These are phyloP conservation scores for Microdon myrmicae DNA, from an alignment of 2,888 invertebrate genomes.

Conservation along the genomic window DNA sequence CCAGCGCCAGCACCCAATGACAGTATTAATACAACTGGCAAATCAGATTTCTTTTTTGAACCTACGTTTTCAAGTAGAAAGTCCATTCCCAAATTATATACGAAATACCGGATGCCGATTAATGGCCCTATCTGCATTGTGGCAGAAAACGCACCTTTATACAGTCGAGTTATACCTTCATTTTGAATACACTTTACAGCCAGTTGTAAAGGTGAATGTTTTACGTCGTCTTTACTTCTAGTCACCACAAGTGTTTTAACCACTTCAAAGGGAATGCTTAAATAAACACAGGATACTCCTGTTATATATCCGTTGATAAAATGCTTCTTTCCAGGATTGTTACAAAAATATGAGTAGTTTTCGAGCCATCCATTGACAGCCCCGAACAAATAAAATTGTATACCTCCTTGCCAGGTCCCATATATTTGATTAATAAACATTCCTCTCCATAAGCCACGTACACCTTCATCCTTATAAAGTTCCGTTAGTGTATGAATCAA, in stretches of 20 bases:
- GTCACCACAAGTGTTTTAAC: conserved; percentile 11
- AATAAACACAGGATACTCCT: conserved; percentile 1
- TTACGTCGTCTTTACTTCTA: not conserved
- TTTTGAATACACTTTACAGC: not conserved
- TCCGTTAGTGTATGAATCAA: not conserved
- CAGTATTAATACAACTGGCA: conserved; percentile 7
- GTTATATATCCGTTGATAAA: conserved; percentile 22
- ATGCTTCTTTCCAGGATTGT: too few relatives aligned
- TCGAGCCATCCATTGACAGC: conserved; percentile 4
- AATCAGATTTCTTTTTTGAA: not conserved
- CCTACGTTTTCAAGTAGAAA: not conserved
- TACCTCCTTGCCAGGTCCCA: conserved; percentile 12
- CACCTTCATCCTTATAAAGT: conserved; percentile 7
- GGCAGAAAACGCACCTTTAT: conserved; percentile 9
- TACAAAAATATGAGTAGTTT: too few relatives aligned
- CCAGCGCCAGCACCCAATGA: conserved; percentile 15
- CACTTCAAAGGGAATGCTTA: conserved; percentile 11
- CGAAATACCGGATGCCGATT: conserved; percentile 18
- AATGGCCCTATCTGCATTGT: conserved; percentile 17
- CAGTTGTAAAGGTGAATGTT: not conserved
- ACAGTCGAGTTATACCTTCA: conserved; percentile 10
- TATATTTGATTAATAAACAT: conserved; percentile 11
- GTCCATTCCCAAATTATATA: conserved; percentile 21
- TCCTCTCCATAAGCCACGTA: conserved; percentile 26
- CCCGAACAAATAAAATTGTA: conserved; percentile 17